Evolutionary conservation across 2,888 invertebrate genomes (phyloP).

Genomic region (Scelioninae gen. 1): DNA sequence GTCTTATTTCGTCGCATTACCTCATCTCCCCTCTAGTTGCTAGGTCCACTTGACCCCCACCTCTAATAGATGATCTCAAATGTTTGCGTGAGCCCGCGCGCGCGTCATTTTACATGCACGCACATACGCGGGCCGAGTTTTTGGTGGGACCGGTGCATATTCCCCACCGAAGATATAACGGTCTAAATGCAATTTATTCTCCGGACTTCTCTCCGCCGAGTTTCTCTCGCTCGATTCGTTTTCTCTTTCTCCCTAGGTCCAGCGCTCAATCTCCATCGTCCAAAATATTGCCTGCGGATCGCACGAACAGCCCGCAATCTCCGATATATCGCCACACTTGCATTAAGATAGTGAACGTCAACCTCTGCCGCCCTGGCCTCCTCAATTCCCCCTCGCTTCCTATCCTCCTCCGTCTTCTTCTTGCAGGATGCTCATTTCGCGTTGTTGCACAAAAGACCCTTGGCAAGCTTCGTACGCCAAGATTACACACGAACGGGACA

Average conservation of each 20-base stretch:
- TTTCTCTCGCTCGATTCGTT: conserved; percentile 73
- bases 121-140: conserved; percentile 50
- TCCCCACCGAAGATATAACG: conserved; percentile 81
- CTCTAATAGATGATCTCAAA: conserved; percentile 14
- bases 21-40: conserved; percentile 80
- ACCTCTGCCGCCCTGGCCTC: conserved; percentile 31
- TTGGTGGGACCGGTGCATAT: conserved; percentile 65
- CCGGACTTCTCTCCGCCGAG: conserved; percentile 70
- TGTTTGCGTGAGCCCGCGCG: conserved; percentile 73
- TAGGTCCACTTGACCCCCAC: conserved; percentile 82
- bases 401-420: conserved; percentile 30
- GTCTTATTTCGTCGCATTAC: conserved; percentile 47
- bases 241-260: conserved; percentile 71
- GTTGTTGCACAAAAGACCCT: conserved; percentile 65
- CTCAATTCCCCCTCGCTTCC: conserved; percentile 21
- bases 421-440: conserved; percentile 66
- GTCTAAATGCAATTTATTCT: conserved; percentile 83
- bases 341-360: conserved; percentile 68
- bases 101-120: conserved; percentile 54
- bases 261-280: conserved; percentile 68
- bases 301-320: conserved; percentile 60
- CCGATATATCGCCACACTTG: conserved; percentile 65
- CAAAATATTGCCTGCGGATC: conserved; percentile 62
- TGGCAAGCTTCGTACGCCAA: conserved; percentile 58
- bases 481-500: conserved; percentile 52